These are phyloP conservation scores for Picathartes gymnocephalus DNA, from an alignment of 2,113 vertebrate genomes.

Conservation along the genomic window DNA sequence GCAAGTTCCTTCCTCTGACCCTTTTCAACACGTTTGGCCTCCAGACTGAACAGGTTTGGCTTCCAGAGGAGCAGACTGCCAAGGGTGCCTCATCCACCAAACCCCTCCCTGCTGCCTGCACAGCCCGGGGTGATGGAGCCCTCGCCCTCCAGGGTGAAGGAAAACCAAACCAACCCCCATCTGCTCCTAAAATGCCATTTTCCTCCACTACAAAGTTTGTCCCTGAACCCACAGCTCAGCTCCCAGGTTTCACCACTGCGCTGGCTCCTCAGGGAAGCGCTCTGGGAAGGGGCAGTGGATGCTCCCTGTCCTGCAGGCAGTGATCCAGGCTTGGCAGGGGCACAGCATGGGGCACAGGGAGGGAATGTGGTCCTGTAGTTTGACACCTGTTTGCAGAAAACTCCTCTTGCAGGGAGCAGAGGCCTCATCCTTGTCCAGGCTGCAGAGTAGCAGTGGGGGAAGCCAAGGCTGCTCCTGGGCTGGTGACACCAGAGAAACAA, in stretches of 20 bases:
- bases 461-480: not conserved
- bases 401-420: not conserved
- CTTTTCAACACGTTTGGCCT: not conserved
- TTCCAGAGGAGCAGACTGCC: not conserved
- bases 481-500: not conserved
- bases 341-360: rapidly evolving
- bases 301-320: not conserved
- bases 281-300: not conserved
- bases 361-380: not conserved
- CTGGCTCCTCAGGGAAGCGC: rapidly evolving
- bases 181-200: not conserved
- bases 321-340: not conserved
- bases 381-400: not conserved
- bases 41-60: not conserved
- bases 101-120: not conserved
- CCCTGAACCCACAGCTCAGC: not conserved
- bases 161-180: rapidly evolving
- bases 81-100: not conserved
- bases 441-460: not conserved
- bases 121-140: rapidly evolving
- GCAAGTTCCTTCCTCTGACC: not conserved
- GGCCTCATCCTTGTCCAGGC: not conserved
- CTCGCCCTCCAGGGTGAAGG: not conserved
- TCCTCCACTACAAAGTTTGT: rapidly evolving
- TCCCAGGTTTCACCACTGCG: rapidly evolving